Base-by-base conservation (phyloP, 2,888 invertebrate genomes). In the Dendrolimus pini region DNA sequence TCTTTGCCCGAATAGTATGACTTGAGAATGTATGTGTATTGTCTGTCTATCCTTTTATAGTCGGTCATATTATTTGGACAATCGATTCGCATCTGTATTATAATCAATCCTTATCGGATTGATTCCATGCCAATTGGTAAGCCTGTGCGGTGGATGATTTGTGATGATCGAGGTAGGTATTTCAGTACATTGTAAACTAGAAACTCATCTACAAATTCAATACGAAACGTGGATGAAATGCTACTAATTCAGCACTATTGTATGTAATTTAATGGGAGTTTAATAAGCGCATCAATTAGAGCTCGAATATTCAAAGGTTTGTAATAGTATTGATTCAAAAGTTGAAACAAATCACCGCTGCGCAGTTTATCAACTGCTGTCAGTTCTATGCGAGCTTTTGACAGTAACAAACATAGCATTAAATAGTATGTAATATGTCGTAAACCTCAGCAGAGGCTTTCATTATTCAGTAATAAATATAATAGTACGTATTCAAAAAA, bases 401-500 rank as follows among this genome's bases (percentile, higher is more conserved):
- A 78, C 83, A 80, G 80, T 78, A 62, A 67, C 70, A 68, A 70
- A 71, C 71, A 79, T 83, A 84, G 82, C 77, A 77, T 81, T 77
- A 80, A 76, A 75, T 82, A 78, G 82, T 81, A 77, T 80, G 79
- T 78, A 76, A 79, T 76, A 70, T 75, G 76, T 77, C 75, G 75
- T 77, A 68, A 71, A 73, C 80, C 86, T 81, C 80, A 65, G 61
- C 70, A 71, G 80, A 80, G 84, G 84, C 77, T 82, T 75, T 83
- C 85, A 83, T 85, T 83, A 81, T 81, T 83, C 85, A 85, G 81
- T 86, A 81, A 83, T 80, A 30, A 30, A 30, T 30, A 30, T 30
- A 76, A 88, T 87, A 85, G 85, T 87, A 84, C 81, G 85, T 88
- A 88, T 82, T 84, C 82, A 80, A 82, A 83, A n/a, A 81, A 77